Conservation (phyloP, 2,888 invertebrate genomes). For the Lepidochrysops patricia region DNA sequence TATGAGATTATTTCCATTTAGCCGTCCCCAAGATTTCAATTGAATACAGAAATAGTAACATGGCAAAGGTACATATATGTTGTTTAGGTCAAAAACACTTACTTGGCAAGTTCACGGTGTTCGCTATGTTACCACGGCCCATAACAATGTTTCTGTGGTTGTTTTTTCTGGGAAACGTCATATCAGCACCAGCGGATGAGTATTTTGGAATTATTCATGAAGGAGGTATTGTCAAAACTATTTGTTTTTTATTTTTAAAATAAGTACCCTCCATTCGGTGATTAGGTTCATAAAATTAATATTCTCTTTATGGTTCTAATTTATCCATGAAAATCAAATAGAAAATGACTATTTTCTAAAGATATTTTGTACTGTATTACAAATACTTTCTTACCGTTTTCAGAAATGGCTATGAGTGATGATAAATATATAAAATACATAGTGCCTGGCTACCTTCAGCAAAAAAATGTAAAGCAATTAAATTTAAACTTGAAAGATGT, state of each 20-base stretch:
- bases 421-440: constrained; percentile 35
- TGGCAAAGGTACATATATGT: constrained; percentile 48
- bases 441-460: constrained; percentile 35
- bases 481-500: constrained; percentile 27
- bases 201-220: constrained; percentile 38
- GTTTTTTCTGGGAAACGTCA: constrained; percentile 32
- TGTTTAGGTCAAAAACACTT: constrained; percentile 38
- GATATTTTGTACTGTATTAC: too few relatives aligned
- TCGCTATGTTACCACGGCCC: constrained; percentile 22
- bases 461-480: constrained; percentile 28
- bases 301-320: too few relatives aligned
- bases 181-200: constrained; percentile 43
- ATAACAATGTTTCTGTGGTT: constrained; percentile 38
- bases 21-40: constrained; percentile 55
- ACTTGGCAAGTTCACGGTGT: constrained; percentile 23
- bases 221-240: constrained; percentile 35
- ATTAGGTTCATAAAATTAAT: too few relatives aligned
- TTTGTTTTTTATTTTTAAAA: constrained; percentile 22
- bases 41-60: constrained; percentile 54
- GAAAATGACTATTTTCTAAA: too few relatives aligned
- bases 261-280: too few relatives aligned
- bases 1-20: constrained; percentile 48
- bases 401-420: constrained; percentile 30
- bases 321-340: too few relatives aligned
- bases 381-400: constrained; percentile 12